phyloP scores from a whole-genome alignment of 2,797 vertebrate species.

The Lepilemur septentrionalis region DNA sequence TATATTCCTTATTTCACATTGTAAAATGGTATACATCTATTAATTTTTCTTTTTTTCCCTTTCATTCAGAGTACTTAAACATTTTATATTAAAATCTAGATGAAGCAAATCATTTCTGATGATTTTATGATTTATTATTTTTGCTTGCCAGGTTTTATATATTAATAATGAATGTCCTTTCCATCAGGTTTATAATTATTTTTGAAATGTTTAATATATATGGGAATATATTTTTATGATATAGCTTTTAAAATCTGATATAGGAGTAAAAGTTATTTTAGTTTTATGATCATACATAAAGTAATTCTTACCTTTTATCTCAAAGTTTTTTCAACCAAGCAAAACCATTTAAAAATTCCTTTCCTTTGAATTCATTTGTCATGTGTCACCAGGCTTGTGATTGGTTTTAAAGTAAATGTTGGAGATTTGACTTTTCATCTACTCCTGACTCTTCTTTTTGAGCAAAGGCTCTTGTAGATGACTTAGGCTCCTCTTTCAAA shows the following conservation, averaged over 20 bases:
- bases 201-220: not conserved
- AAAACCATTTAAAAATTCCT: not conserved
- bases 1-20: not conserved
- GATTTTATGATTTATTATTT: not conserved
- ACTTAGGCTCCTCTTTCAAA: not conserved
- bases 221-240: not conserved
- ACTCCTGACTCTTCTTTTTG: not conserved
- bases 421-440: not conserved
- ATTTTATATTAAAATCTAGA: slow-evolving; percentile 11
- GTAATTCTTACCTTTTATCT: not conserved
- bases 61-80: not conserved
- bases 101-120: not conserved
- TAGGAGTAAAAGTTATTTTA: not conserved
- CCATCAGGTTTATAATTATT: not conserved
- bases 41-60: not conserved
- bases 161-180: slow-evolving; percentile 15
- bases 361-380: not conserved
- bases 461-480: not conserved
- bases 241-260: not conserved
- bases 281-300: not conserved
- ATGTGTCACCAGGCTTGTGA: not conserved
- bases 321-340: not conserved
- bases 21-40: not conserved
- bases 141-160: not conserved
- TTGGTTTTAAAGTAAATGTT: slow-evolving; percentile 1